Conservation (phyloP, 37 sponge, comb jelly and placozoan species). For the Agelas oroides region DNA sequence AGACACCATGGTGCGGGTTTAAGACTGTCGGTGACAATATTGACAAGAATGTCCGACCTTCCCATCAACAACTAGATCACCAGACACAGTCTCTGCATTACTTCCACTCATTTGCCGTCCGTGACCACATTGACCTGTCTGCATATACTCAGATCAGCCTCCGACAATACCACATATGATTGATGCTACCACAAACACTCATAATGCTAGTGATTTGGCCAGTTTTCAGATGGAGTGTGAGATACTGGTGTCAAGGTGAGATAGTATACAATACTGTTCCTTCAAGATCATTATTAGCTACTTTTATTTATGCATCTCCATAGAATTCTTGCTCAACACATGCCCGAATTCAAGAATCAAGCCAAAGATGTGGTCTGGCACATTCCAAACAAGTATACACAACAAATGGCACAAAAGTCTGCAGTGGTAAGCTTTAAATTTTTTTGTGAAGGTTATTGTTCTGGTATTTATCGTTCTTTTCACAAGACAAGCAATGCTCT, state of each 20-base stretch:
- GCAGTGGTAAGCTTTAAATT: background rate
- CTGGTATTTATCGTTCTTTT: too few species aligned
- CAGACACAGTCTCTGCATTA: slow-evolving; percentile 4
- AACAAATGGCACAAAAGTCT: slow-evolving; percentile 24
- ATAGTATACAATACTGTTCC: too few species aligned
- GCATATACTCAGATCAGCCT: background rate
- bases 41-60: background rate
- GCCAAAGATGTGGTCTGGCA: background rate
- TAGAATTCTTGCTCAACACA: slow-evolving; percentile 5
- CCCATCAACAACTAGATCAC: too few species aligned
- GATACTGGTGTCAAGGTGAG: too few species aligned
- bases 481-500: slow-evolving; percentile 13
- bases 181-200: background rate
- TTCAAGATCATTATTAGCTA: background rate
- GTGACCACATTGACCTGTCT: slow-evolving; percentile 4
- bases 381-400: slow-evolving; percentile 18
- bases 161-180: background rate
- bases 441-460: too few species aligned
- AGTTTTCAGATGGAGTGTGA: too few species aligned
- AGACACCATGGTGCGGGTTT: background rate
- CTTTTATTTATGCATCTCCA: slow-evolving; percentile 3
- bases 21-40: slow-evolving; percentile 20
- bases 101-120: slow-evolving; percentile 28
- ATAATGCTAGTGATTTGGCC: background rate
- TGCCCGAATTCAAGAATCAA: slow-evolving; percentile 6